Percentiles rank a stretch among this genome's conserved stretches.
Evolutionary conservation across 1,140 invertebrate species (phyloP).

Genomic region (Ylistrum balloti): DNA sequence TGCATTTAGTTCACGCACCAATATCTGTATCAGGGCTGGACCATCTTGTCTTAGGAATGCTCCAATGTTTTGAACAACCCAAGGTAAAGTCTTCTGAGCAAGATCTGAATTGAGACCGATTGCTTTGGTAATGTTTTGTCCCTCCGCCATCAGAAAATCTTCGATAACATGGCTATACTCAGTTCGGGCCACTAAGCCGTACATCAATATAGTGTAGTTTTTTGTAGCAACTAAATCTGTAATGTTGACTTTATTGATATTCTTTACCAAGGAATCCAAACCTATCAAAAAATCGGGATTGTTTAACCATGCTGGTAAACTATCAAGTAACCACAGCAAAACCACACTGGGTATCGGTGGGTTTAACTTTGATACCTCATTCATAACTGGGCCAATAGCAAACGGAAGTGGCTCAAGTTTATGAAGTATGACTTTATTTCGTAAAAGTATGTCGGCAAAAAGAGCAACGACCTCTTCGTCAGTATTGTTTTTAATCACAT

Average conservation of each 20-base stretch:
- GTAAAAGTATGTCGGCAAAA: not conserved
- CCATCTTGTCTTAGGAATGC: not conserved
- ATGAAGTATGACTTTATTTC: not conserved
- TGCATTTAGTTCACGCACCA: not conserved
- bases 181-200: not conserved
- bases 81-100: not conserved
- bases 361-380: not conserved
- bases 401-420: not conserved
- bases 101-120: not conserved
- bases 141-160: not conserved
- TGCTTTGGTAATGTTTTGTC: not conserved
- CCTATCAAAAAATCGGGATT: not conserved
- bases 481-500: not conserved
- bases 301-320: not conserved
- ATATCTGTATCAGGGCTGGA: not conserved
- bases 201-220: conserved; percentile 3
- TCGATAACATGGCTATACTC: not conserved
- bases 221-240: not conserved
- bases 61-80: not conserved
- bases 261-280: not conserved
- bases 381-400: not conserved
- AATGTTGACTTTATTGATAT: not conserved
- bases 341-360: not conserved
- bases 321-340: not conserved
- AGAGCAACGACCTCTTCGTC: not conserved